phyloP scores from a whole-genome alignment of 2,797 vertebrate genomes.

The Vespertilio murinus region DNA sequence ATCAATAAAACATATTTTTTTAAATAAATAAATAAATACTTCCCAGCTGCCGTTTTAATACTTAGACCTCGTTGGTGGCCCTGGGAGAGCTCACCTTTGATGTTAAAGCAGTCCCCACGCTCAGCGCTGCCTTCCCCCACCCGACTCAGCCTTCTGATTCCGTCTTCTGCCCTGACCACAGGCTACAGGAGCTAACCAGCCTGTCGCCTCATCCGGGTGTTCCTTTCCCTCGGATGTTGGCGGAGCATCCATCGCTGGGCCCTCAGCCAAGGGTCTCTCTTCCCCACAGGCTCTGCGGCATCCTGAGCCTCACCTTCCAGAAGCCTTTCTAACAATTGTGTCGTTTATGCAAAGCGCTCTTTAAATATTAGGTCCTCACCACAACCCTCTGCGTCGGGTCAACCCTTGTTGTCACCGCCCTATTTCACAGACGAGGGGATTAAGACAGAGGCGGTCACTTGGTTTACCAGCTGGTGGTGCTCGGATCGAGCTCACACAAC shows the following conservation, averaged over 20 bases:
- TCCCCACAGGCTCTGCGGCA: background rate
- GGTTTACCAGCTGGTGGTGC: background rate
- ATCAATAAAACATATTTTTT: too few relatives aligned
- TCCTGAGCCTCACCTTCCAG: background rate
- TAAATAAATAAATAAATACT: too few relatives aligned
- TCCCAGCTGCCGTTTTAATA: background rate
- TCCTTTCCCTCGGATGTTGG: background rate
- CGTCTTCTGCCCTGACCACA: background rate
- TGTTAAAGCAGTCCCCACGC: conserved; percentile 10
- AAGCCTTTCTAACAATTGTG: background rate
- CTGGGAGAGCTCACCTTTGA: background rate
- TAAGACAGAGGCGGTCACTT: background rate
- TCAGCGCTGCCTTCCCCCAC: background rate
- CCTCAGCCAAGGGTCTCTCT: background rate
- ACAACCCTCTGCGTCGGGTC: background rate
- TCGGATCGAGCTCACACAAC: background rate
- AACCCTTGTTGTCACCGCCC: background rate
- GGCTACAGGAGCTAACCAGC: too few relatives aligned
- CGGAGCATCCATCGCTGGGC: background rate
- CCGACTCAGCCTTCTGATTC: background rate
- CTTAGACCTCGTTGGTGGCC: background rate
- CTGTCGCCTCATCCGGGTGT: background rate
- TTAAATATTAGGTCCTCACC: background rate
- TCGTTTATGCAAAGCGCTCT: background rate
- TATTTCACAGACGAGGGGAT: background rate